These are phyloP conservation scores for Excalfactoria chinensis DNA, from an alignment of 2,113 vertebrate genomes.

Conservation along the genomic window DNA sequence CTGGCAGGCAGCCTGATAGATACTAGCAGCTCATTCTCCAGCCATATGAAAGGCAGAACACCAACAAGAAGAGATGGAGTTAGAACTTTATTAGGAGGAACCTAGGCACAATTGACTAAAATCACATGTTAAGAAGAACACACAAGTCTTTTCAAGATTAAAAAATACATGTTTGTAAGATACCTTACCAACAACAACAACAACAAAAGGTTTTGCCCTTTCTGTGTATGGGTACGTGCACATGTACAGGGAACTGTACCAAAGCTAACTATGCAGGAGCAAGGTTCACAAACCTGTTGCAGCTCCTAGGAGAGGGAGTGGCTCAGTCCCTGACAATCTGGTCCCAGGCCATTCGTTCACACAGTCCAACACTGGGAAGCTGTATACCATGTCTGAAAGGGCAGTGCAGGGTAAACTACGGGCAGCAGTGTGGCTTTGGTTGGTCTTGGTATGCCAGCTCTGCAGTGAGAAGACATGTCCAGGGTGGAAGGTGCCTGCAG, in stretches of 20 bases:
- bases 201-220: neutral
- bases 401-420: neutral
- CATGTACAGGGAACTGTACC: slow-evolving; percentile 18
- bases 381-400: neutral
- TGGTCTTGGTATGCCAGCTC: neutral
- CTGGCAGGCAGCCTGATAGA: neutral
- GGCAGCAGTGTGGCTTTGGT: neutral
- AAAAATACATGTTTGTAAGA: slow-evolving; percentile 59
- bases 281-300: neutral
- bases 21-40: slow-evolving; percentile 1
- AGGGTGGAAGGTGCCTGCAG: neutral
- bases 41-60: neutral
- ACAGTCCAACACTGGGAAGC: neutral
- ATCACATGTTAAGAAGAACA: slow-evolving; percentile 46
- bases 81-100: slow-evolving; percentile 72
- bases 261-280: neutral
- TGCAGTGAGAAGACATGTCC: neutral
- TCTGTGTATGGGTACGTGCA: neutral
- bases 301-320: neutral
- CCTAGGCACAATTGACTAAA: neutral
- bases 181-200: slow-evolving; percentile 22
- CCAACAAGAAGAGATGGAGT: slow-evolving; percentile 21
- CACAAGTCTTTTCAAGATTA: slow-evolving; percentile 27
- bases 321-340: slow-evolving; percentile 16
- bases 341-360: neutral